Conservation (phyloP, 2,797 vertebrate species). For the Sebastolobus alascanus region DNA sequence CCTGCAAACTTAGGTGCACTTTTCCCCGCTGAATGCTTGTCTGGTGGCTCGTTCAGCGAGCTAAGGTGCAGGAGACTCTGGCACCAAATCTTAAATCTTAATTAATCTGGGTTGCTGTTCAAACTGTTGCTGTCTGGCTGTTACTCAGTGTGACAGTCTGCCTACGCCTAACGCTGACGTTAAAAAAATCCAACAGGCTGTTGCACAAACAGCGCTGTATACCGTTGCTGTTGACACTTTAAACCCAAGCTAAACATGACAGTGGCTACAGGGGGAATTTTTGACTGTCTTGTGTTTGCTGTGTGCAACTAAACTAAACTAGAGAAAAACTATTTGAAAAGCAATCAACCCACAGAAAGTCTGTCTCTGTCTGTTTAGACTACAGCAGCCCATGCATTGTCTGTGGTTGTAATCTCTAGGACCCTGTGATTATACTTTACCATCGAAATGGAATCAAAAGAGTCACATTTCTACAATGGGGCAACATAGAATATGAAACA, state of each 20-base stretch:
- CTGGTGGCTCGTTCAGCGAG: not conserved
- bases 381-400: constrained; percentile 22
- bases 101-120: not conserved
- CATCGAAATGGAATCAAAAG: constrained; percentile 10
- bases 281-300: constrained; percentile 1
- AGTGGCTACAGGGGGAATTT: not conserved
- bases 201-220: not conserved
- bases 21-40: not conserved
- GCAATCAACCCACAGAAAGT: constrained; percentile 22
- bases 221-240: constrained; percentile 1
- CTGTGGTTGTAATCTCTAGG: constrained; percentile 30
- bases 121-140: not conserved
- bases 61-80: not conserved
- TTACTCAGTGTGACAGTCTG: not conserved
- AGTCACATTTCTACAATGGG: constrained; percentile 10
- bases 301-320: constrained; percentile 14
- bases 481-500: not conserved
- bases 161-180: not conserved
- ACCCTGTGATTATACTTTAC: constrained; percentile 11
- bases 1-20: not conserved
- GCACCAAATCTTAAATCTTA: not conserved
- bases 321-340: constrained; percentile 26
- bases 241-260: not conserved
- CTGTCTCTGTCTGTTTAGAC: constrained; percentile 41
- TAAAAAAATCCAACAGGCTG: not conserved